These are phyloP conservation scores for Parapristionchus giblindavisi DNA, from an alignment of 2,888 invertebrate genomes.

Conservation along the genomic window DNA sequence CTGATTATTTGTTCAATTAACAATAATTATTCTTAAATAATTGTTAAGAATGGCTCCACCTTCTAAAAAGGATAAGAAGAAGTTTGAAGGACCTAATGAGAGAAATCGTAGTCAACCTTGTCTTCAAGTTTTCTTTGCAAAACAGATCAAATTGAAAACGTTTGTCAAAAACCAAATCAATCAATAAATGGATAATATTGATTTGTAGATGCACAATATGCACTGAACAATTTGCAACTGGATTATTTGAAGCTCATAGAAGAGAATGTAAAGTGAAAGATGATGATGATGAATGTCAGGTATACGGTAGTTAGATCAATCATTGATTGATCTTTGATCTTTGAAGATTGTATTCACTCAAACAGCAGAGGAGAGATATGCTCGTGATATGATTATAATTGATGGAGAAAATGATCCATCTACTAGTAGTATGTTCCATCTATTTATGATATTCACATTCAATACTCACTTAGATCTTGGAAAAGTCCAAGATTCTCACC, in stretches of 20 bases:
- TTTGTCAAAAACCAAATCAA: not conserved
- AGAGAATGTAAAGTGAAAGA: constrained; percentile 24
- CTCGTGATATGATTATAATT: constrained; percentile 3
- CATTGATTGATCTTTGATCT: not conserved
- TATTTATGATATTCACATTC: no score
- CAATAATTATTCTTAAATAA: not conserved
- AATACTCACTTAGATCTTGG: no score
- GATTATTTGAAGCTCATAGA: constrained; percentile 17
- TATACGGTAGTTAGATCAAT: not conserved
- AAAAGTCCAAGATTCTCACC: no score
- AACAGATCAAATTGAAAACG: constrained; percentile 20
- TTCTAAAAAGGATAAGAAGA: not conserved
- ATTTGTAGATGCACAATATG: constrained; percentile 19
- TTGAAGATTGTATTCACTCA: constrained; percentile 11
- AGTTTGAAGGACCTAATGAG: not conserved
- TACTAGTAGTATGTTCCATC: no score
- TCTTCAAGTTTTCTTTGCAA: constrained; percentile 8
- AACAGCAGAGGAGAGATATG: constrained; percentile 30
- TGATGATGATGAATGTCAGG: constrained; percentile 38
- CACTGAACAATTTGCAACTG: constrained; percentile 1
- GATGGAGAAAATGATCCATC: no score
- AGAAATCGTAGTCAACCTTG: constrained; percentile 5
- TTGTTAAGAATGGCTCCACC: not conserved
- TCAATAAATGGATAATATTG: constrained; percentile 2
- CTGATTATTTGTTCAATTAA: not conserved